These are phyloP conservation scores for Drosophila rufa DNA, from an alignment of 1,140 invertebrate genomes.

Conservation along the genomic window DNA sequence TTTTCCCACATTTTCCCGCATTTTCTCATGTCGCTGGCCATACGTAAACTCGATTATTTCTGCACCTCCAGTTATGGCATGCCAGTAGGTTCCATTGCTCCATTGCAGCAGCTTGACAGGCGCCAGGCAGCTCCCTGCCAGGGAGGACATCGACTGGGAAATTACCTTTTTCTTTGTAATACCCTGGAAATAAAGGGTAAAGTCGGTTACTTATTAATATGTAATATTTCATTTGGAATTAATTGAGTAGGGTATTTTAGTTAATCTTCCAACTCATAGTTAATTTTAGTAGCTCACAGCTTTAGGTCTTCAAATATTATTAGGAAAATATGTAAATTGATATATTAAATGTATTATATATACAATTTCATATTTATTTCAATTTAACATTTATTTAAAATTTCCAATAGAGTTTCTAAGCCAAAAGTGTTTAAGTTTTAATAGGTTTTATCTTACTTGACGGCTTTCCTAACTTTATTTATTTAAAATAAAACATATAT, in stretches of 20 bases:
- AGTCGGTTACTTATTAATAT: no score
- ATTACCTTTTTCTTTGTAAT: slow-evolving; percentile 11
- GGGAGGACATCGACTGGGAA: slow-evolving; percentile 3
- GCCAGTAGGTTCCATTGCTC: slow-evolving; percentile 18
- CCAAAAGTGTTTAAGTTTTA: no score
- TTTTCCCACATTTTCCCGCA: slow-evolving; percentile 4
- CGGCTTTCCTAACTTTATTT: no score
- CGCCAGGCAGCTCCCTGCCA: not conserved
- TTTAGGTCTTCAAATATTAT: not conserved
- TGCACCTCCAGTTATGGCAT: slow-evolving; percentile 54
- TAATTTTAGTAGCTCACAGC: no score
- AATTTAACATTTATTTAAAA: no score
- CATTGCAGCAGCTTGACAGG: slow-evolving; percentile 15
- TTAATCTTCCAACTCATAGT: not conserved
- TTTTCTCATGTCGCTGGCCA: slow-evolving; percentile 19
- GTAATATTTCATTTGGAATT: not conserved
- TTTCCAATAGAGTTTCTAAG: no score
- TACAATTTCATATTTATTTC: no score
- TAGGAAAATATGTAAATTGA: no score
- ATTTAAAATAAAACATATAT: no score
- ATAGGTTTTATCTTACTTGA: no score
- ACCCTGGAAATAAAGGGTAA: not conserved
- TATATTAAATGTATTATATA: no score
- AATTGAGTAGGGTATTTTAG: no score
- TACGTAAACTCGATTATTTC: slow-evolving; percentile 66